These are phyloP conservation scores for Enteromius thamalakanensis DNA, from an alignment of 2,797 vertebrate species.

Conservation along the genomic window DNA sequence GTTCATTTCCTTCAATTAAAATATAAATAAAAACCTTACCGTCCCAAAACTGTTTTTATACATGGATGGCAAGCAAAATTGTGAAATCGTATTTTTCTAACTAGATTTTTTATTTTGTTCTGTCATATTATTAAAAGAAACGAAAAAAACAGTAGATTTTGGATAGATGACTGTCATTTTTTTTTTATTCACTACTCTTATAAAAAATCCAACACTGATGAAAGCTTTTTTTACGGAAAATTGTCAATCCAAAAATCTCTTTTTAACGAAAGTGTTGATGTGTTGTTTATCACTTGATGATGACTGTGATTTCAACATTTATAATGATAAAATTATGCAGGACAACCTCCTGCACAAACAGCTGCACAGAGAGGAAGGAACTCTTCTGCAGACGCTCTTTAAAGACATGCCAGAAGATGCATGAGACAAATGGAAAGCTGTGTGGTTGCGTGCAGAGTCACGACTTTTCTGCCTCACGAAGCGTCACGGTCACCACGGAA, in stretches of 20 bases:
- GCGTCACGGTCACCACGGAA: conserved; percentile 40
- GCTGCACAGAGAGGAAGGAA: background rate
- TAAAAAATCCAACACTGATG: background rate
- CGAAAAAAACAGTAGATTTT: background rate
- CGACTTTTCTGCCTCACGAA: conserved; percentile 29
- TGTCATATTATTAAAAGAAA: background rate
- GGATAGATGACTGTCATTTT: background rate
- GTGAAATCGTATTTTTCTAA: background rate
- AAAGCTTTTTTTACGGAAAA: background rate
- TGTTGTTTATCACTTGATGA: too few relatives aligned
- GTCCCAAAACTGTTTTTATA: background rate
- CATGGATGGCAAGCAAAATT: background rate
- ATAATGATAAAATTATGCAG: background rate
- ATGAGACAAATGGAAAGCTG: background rate
- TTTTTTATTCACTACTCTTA: background rate
- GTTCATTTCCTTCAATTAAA: background rate
- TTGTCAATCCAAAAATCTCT: background rate
- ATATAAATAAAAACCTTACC: background rate
- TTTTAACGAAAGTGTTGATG: too few relatives aligned
- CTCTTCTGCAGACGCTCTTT: conserved; percentile 16
- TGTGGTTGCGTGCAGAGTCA: conserved; percentile 16
- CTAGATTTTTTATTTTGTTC: background rate
- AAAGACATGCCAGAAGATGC: background rate
- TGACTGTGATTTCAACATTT: too few relatives aligned
- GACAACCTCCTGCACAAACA: conserved; percentile 17